Conservation (phyloP, 2,888 invertebrate genomes). For the Periphyllus acericola region DNA sequence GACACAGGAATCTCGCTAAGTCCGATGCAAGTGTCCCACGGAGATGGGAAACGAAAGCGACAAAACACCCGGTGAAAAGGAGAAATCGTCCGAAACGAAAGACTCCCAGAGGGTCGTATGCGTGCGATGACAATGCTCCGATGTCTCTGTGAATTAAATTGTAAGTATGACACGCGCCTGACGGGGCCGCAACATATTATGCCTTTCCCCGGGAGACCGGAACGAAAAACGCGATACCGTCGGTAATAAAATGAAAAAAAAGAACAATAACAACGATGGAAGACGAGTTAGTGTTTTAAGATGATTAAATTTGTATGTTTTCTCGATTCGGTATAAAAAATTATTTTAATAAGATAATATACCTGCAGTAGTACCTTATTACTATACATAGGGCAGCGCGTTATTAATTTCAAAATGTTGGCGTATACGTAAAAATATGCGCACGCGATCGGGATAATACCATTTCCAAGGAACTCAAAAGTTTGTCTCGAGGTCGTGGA, state of each 20-base stretch:
- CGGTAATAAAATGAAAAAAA: constrained; percentile 1
- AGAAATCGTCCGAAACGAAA: background rate
- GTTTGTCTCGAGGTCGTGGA: background rate
- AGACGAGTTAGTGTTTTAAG: constrained; percentile 15
- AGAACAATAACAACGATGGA: background rate
- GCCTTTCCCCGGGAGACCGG: background rate
- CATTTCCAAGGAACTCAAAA: background rate
- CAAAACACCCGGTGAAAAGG: background rate
- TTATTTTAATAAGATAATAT: background rate
- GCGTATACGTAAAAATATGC: background rate
- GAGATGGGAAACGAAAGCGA: background rate
- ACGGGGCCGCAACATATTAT: background rate
- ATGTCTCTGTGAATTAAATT: background rate
- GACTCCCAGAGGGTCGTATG: background rate
- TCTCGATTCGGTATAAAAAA: background rate
- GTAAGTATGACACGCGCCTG: background rate
- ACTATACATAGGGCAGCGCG: background rate
- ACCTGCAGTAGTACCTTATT: no score
- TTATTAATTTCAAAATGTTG: constrained; percentile 24
- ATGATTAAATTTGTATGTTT: constrained; percentile 28
- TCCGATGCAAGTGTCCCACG: background rate
- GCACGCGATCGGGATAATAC: constrained; percentile 37
- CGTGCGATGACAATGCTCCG: background rate
- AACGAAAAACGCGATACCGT: background rate
- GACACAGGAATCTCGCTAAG: no score